phyloP scores from a whole-genome alignment of 37 sponge, comb jelly and placozoan species.

The Eunapius fragilis region DNA sequence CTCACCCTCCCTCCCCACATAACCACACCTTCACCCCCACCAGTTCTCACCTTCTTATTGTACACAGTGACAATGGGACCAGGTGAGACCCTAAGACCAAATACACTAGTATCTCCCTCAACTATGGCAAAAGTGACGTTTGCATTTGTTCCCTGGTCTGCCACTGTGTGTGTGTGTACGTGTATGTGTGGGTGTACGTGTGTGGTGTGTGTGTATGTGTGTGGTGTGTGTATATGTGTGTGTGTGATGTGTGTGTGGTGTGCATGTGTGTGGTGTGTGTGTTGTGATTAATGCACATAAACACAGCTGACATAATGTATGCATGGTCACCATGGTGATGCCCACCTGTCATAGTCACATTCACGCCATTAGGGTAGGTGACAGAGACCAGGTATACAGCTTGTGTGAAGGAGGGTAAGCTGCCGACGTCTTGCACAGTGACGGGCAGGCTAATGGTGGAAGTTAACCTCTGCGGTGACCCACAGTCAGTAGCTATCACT shows the following conservation, averaged over 20 bases:
- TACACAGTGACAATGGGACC: not conserved
- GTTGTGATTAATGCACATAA: no score
- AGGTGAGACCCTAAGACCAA: not conserved
- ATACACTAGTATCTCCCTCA: not conserved
- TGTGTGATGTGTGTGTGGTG: no score
- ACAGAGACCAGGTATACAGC: not conserved
- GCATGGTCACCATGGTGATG: no score
- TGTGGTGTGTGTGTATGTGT: not conserved
- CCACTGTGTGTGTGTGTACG: not conserved
- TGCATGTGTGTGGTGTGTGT: no score
- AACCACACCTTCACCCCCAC: no score
- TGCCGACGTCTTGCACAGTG: constrained; percentile 23
- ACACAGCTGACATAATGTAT: no score
- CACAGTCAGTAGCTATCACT: constrained; percentile 39
- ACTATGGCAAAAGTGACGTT: not conserved
- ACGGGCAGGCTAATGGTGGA: constrained; percentile 2
- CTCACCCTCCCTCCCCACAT: no score
- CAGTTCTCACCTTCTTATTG: not conserved
- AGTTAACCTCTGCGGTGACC: constrained; percentile 9
- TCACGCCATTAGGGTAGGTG: not conserved
- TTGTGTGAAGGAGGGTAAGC: not conserved
- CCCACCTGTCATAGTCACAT: not conserved
- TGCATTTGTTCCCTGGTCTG: not conserved
- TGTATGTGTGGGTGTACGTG: no score
- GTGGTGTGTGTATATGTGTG: not conserved